These are phyloP conservation scores for Deroplatys truncata DNA, from an alignment of 2,888 invertebrate genomes.

Conservation along the genomic window DNA sequence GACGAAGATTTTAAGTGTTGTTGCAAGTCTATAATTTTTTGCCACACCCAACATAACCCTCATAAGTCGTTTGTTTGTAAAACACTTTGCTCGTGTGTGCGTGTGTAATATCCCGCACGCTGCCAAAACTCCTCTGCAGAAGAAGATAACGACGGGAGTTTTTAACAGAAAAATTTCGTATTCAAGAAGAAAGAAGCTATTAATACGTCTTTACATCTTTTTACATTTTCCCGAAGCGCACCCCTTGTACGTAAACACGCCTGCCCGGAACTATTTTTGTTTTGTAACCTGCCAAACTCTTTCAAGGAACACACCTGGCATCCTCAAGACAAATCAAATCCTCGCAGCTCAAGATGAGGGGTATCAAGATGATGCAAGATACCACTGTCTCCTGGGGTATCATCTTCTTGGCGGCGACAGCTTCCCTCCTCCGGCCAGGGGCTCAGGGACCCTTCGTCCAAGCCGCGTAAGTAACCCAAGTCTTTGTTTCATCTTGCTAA, in stretches of 20 bases:
- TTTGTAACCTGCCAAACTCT: not conserved
- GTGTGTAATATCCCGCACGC: not conserved
- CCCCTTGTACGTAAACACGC: not conserved
- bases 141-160: not conserved
- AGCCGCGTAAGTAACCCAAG: slow-evolving; percentile 57
- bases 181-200: not conserved
- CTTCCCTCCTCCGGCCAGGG: slow-evolving; percentile 51
- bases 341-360: not conserved
- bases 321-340: not conserved
- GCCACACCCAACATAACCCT: not conserved
- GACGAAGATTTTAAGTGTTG: not conserved
- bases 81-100: not conserved
- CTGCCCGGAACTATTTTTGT: not conserved
- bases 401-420: slow-evolving; percentile 48
- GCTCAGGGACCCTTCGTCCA: slow-evolving; percentile 49
- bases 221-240: not conserved
- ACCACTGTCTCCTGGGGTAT: slow-evolving; percentile 38
- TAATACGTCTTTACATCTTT: not conserved
- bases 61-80: not conserved
- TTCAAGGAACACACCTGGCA: not conserved
- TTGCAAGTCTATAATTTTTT: not conserved
- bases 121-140: not conserved
- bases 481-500: not conserved
- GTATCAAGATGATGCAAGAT: slow-evolving; percentile 6
- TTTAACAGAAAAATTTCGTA: not conserved